These are phyloP conservation scores for Pogonognathellus flavescens DNA, from an alignment of 1,140 invertebrate genomes.

Conservation along the genomic window DNA sequence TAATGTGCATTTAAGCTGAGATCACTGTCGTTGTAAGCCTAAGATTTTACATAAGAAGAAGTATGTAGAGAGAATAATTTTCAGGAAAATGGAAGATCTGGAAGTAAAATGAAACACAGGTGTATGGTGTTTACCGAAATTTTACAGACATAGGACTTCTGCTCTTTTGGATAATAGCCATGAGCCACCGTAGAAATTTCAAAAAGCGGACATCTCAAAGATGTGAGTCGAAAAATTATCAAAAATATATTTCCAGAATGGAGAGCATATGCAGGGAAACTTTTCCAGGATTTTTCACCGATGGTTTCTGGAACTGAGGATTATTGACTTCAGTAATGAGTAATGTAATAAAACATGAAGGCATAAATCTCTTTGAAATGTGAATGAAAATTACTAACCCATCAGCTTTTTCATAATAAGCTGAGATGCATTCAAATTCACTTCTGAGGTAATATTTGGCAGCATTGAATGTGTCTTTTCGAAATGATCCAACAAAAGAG, in stretches of 20 bases:
- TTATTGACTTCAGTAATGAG: too few relatives aligned
- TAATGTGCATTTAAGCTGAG: conserved; percentile 40
- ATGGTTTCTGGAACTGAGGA: conserved; percentile 40
- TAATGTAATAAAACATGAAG: too few relatives aligned
- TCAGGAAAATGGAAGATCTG: background rate
- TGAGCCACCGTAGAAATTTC: conserved; percentile 58
- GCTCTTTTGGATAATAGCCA: conserved; percentile 43
- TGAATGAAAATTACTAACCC: background rate
- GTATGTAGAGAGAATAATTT: background rate
- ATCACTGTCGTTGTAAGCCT: conserved; percentile 54
- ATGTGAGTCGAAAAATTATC: conserved; percentile 52
- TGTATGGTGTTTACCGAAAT: conserved; percentile 28
- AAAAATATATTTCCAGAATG: conserved; percentile 44
- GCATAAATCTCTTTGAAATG: background rate
- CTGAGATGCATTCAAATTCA: conserved; percentile 49
- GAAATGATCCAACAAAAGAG: conserved; percentile 49
- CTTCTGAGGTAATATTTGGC: background rate
- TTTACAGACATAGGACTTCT: conserved; percentile 36
- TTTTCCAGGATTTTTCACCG: conserved; percentile 51
- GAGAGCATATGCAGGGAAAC: conserved; percentile 5
- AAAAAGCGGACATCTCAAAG: conserved; percentile 52
- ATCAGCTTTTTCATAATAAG: conserved; percentile 38
- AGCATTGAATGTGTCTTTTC: conserved; percentile 31
- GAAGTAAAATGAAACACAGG: background rate
- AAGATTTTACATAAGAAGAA: too few relatives aligned